Conservation (phyloP, 37 sponge, comb jelly and placozoan species). For the Beroe ovata region DNA sequence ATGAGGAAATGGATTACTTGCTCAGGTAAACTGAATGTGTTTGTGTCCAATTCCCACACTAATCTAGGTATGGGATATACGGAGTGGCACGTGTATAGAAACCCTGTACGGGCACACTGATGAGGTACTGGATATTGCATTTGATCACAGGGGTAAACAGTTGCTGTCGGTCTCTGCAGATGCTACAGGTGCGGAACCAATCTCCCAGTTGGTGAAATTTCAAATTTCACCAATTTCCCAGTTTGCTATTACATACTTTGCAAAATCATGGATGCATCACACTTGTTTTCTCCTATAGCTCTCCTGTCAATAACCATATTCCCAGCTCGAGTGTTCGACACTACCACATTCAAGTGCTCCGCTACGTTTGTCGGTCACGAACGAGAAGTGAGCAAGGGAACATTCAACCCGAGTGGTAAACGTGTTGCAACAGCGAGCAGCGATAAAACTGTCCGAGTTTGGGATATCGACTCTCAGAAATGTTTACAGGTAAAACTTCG, state of each 20-base stretch:
- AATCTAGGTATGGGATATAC: conserved; percentile 8
- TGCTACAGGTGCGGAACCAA: conserved; percentile 69
- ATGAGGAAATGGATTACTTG: too few relatives aligned
- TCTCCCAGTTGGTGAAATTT: too few relatives aligned
- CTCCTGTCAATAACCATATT: too few relatives aligned
- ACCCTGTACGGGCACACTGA: conserved; percentile 88
- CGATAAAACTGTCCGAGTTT: conserved; percentile 90
- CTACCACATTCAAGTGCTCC: conserved; percentile 72
- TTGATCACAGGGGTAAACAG: conserved; percentile 85
- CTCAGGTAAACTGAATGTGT: too few relatives aligned
- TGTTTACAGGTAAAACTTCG: conserved; percentile 90
- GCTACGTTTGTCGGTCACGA: conserved; percentile 83
- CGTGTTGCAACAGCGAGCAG: conserved; percentile 84
- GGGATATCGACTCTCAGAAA: conserved; percentile 77
- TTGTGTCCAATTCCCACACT: too few relatives aligned
- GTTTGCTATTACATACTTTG: too few relatives aligned
- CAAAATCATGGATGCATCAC: too few relatives aligned
- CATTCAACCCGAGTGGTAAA: conserved; percentile 92
- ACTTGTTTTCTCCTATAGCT: too few relatives aligned
- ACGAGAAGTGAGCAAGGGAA: conserved; percentile 90
- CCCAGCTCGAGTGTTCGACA: conserved; percentile 77
- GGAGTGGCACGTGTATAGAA: conserved; percentile 74
- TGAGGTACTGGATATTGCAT: conserved; percentile 91
- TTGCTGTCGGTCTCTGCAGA: conserved; percentile 93
- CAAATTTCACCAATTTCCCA: too few relatives aligned